A percentile compares a stretch with the other conserved stretches of the same genome.
phyloP scores from a whole-genome alignment of 2,797 vertebrate genomes.

The Rousettus madagascariensis region DNA sequence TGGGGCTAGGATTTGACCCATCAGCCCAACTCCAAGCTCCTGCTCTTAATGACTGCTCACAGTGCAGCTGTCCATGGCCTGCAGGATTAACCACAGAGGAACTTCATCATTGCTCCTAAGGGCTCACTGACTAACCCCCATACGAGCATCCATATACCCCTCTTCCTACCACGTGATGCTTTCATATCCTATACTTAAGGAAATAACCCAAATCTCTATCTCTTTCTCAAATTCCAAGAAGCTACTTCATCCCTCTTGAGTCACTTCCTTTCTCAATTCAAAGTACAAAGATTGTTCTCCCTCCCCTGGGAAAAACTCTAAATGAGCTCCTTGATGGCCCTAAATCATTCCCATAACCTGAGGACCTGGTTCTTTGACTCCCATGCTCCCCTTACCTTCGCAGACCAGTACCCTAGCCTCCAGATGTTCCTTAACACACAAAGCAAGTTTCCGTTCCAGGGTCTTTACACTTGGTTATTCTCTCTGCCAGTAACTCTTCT shows the following conservation, averaged over 20 bases:
- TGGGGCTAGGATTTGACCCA: neutral
- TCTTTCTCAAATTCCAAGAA: neutral
- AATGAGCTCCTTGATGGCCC: neutral
- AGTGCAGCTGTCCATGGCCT: neutral
- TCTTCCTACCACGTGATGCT: neutral
- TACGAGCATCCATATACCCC: neutral
- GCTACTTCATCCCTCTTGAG: neutral
- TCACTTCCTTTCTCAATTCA: neutral
- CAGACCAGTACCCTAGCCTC: neutral
- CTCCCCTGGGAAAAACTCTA: neutral
- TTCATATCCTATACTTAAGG: neutral
- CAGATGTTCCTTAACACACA: neutral
- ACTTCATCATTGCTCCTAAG: neutral
- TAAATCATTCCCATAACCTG: neutral
- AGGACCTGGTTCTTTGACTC: neutral
- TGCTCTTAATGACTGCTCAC: neutral
- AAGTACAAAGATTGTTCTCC: neutral
- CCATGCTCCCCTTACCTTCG: neutral
- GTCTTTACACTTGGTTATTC: neutral
- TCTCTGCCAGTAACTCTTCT: neutral
- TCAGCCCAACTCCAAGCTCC: neutral
- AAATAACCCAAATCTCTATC: neutral
- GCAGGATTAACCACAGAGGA: neutral
- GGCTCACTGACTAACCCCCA: rapidly evolving
- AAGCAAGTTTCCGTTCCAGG: neutral